These are phyloP conservation scores for Magallana gigas DNA, from an alignment of 1,140 invertebrate species.

Conservation along the genomic window DNA sequence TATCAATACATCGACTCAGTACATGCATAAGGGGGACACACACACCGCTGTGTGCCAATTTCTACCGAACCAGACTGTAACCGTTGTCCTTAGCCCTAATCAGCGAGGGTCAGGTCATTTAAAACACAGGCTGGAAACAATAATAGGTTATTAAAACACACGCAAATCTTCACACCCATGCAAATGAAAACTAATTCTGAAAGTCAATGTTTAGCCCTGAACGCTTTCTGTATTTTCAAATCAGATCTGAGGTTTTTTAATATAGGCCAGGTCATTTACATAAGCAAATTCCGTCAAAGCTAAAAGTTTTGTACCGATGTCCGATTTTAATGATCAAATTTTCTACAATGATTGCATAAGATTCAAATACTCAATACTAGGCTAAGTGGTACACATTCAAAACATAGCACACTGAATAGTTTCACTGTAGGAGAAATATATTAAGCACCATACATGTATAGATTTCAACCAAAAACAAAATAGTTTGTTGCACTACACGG, in stretches of 20 bases:
- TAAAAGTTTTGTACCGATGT: neutral
- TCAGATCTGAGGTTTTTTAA: neutral
- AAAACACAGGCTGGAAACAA: neutral
- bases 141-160: neutral
- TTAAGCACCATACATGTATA: too few relatives aligned
- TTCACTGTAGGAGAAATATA: too few relatives aligned
- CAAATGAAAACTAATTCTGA: neutral
- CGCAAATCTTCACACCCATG: neutral
- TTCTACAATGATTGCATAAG: too few relatives aligned
- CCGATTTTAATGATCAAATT: neutral
- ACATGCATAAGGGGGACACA: neutral
- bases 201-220: neutral
- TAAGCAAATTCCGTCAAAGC: neutral
- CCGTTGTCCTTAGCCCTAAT: neutral
- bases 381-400: too few relatives aligned
- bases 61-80: neutral
- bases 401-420: too few relatives aligned
- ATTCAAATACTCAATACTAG: too few relatives aligned
- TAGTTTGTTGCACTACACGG: too few relatives aligned
- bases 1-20: neutral
- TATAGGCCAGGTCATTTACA: neutral
- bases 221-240: constrained; percentile 1
- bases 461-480: too few relatives aligned
- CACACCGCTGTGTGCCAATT: neutral
- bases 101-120: constrained; percentile 8